phyloP scores from a whole-genome alignment of 2,113 vertebrate genomes.

The Empidonax alnorum region DNA sequence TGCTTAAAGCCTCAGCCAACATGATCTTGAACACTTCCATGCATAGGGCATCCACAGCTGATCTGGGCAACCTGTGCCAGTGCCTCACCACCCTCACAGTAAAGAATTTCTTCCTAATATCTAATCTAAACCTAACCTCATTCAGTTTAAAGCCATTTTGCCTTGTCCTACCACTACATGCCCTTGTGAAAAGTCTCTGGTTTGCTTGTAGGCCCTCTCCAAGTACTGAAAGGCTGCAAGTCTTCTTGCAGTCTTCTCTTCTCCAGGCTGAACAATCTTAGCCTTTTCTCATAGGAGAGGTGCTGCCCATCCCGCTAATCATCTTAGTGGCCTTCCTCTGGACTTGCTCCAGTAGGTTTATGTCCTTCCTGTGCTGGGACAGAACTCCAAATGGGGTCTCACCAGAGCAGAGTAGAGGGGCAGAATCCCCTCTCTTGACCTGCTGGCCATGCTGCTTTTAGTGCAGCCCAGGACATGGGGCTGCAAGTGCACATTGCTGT shows the following conservation, averaged over 20 bases:
- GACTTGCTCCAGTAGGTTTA: not conserved
- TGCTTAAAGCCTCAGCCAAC: not conserved
- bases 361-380: not conserved
- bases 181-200: not conserved
- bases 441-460: not conserved
- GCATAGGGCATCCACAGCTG: not conserved
- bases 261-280: not conserved
- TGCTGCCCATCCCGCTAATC: not conserved
- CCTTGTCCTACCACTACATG: not conserved
- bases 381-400: not conserved
- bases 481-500: not conserved
- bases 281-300: not conserved
- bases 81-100: not conserved
- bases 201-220: not conserved
- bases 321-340: not conserved
- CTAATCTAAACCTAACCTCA: not conserved
- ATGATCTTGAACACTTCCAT: not conserved
- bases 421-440: not conserved
- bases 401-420: not conserved
- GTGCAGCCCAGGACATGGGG: not conserved
- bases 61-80: not conserved
- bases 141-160: not conserved
- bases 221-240: not conserved
- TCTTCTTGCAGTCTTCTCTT: not conserved
- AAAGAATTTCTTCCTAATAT: not conserved